These are phyloP conservation scores for Sialia sialis DNA, from an alignment of 2,113 vertebrate species.

Conservation along the genomic window DNA sequence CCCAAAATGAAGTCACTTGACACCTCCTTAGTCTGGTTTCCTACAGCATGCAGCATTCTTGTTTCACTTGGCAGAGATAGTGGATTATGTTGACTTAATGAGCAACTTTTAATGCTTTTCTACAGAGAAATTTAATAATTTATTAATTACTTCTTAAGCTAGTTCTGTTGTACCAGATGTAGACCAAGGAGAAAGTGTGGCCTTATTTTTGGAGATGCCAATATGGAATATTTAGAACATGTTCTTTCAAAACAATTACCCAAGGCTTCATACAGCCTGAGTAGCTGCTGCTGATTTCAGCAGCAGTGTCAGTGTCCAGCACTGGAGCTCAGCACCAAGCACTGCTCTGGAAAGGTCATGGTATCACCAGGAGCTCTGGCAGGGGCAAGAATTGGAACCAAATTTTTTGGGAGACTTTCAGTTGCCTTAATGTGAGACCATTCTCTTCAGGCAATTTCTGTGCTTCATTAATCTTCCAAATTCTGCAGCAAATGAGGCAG, in stretches of 20 bases:
- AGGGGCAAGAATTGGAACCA: not conserved
- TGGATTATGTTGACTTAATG: not conserved
- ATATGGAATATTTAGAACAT: not conserved
- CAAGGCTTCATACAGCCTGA: not conserved
- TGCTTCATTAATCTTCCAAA: conserved; percentile 21
- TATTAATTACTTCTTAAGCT: not conserved
- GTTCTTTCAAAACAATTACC: not conserved
- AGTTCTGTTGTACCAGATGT: not conserved
- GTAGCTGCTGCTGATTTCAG: not conserved
- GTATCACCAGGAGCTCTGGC: not conserved
- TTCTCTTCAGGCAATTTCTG: conserved; percentile 1
- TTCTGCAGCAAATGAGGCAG: conserved; percentile 32
- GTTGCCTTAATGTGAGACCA: not conserved
- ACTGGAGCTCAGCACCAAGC: not conserved
- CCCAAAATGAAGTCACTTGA: not conserved
- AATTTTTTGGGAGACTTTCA: not conserved
- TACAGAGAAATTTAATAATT: not conserved
- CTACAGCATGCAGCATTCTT: not conserved
- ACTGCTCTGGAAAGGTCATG: not conserved
- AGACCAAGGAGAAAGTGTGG: not conserved
- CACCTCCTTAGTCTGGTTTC: not conserved
- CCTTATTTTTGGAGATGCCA: not conserved
- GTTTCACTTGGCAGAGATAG: not conserved
- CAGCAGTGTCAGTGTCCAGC: not conserved
- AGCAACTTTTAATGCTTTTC: not conserved